A percentile compares a stretch with the other conserved stretches of the same genome.
Conservation (phyloP, 2,888 invertebrate species). For the Masnerella sp. region DNA sequence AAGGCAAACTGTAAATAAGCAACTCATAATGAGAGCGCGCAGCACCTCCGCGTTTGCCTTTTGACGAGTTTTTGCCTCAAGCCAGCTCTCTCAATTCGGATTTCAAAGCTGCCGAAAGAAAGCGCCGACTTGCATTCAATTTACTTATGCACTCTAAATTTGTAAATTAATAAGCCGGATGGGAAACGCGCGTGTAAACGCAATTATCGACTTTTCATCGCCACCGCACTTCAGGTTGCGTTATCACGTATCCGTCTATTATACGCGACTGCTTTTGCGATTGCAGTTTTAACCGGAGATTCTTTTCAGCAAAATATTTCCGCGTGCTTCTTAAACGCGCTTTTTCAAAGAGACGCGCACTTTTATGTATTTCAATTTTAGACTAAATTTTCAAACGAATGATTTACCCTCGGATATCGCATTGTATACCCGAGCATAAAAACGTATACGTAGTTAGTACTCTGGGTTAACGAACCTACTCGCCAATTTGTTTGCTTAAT, state of each 20-base stretch:
- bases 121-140: slow-evolving; percentile 13
- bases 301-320: too few species aligned
- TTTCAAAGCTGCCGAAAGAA: slow-evolving; percentile 51
- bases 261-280: background rate
- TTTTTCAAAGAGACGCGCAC: too few species aligned
- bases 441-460: too few species aligned
- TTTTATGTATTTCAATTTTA: too few species aligned
- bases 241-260: slow-evolving; percentile 2
- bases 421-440: too few species aligned
- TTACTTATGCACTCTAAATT: slow-evolving; percentile 35
- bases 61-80: slow-evolving; percentile 51
- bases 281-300: too few species aligned
- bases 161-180: slow-evolving; percentile 36
- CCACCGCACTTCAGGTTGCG: slow-evolving; percentile 12
- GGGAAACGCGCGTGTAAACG: slow-evolving; percentile 1
- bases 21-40: slow-evolving; percentile 61
- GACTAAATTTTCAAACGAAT: too few species aligned
- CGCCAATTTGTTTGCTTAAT: too few species aligned
- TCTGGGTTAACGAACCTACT: too few species aligned
- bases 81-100: slow-evolving; percentile 50
- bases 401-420: too few species aligned
- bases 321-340: too few species aligned
- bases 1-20: slow-evolving; percentile 65
- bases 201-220: slow-evolving; percentile 9
- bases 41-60: slow-evolving; percentile 55